Base-by-base conservation (phyloP, 2,113 vertebrate genomes). In the Paedocypris sp. region DNA sequence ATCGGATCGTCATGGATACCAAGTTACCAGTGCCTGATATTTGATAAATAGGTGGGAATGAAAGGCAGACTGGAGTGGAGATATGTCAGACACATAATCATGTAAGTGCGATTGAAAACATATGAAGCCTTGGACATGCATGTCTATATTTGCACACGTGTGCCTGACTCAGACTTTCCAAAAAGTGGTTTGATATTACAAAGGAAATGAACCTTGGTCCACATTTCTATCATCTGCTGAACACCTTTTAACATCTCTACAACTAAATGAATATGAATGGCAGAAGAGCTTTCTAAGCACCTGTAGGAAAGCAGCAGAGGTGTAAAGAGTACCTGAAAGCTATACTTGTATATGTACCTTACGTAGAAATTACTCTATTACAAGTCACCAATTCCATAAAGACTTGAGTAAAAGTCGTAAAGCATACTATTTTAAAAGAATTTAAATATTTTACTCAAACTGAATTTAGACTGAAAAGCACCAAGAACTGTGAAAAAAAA, bases 91-190 rank as follows among this genome's bases (percentile, higher is more conserved):
- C 39, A 62, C 59, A 38, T 57, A 73, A 71, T 70, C 67, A 68
- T 68, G 43, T 64, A 56, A 11, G n/a, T 36, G 35, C 36, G 38
- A 75, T 75, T 66, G 41, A 43, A 75, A 75, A 66, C 70, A 73
- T 58, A 71, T 73, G 67, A 69, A 20, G 19, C 39, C 38, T 29
- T 31, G 15, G 45, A 45, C 39, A 45, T 26, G 63, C 48, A 62
- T n/a, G 19, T 35, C 19, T 15, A 51, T 7, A 51, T 33, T 43
- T 41, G 49, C 49, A 48, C 47, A 8, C 42, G 32, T 13, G 13
- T 62, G 12, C 19, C 29, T 8, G 43, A 56, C 16, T 51, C 47
- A 39, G 29, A 62, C 26, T 58, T 43, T 58, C 38, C 38, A 43
- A 18, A 57, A 43, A 13, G 26, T 9, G 12, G 53, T 43, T 20